Percentiles rank a stretch among this genome's conserved stretches.
Conservation (phyloP, 2,113 vertebrate species). For the Brachyhypopomus gauderio region DNA sequence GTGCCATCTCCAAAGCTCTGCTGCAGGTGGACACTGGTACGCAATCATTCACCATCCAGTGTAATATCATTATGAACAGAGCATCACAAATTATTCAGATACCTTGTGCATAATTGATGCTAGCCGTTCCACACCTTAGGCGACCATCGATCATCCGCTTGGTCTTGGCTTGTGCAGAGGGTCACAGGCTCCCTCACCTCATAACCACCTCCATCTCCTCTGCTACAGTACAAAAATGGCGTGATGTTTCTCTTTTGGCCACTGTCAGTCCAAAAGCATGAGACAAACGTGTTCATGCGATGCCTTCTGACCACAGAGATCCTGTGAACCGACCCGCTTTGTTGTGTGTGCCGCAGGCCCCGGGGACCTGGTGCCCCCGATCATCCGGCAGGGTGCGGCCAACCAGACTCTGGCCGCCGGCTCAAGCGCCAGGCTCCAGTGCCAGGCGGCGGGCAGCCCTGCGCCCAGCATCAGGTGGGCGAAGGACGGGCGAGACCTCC, state of each 20-base stretch:
- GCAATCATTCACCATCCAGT: constrained; percentile 11
- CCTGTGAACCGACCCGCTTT: constrained; percentile 33
- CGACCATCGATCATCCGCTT: no score
- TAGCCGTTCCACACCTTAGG: no score
- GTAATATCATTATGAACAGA: not conserved
- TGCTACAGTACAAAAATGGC: no score
- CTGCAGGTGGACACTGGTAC: constrained; percentile 97
- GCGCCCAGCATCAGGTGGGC: constrained; percentile 82
- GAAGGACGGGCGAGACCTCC: constrained; percentile 82
- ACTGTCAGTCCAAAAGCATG: not conserved
- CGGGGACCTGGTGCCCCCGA: constrained; percentile 73
- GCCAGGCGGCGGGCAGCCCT: constrained; percentile 76
- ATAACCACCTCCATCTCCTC: no score
- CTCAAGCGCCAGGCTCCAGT: constrained; percentile 78
- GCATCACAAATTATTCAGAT: not conserved
- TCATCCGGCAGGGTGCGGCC: constrained; percentile 81
- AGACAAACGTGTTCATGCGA: not conserved
- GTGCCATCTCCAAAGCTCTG: constrained; percentile 91
- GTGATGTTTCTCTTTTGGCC: not conserved
- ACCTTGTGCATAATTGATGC: not conserved
- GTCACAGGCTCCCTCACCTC: no score
- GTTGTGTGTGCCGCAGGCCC: constrained; percentile 66
- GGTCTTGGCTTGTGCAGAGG: no score
- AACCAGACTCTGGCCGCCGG: constrained; percentile 82
- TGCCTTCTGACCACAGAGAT: constrained; percentile 1